A percentile compares a stretch with the other conserved stretches of the same genome.
Evolutionary conservation across 2,797 vertebrate genomes (phyloP).

Genomic region (Characodon lateralis): DNA sequence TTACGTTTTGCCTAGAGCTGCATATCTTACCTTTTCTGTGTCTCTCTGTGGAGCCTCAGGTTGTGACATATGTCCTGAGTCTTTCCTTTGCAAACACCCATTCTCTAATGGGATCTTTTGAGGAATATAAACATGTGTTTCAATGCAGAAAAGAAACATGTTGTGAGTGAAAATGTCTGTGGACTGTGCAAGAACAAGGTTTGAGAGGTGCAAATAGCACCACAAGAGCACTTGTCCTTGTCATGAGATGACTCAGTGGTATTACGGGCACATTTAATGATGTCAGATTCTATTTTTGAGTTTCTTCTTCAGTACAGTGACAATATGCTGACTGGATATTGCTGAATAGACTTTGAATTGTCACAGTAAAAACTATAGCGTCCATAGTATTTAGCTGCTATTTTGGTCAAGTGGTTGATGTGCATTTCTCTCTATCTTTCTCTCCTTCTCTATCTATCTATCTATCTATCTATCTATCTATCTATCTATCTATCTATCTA

Average conservation of each 20-base stretch:
- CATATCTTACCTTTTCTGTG: background rate
- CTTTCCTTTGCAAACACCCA: background rate
- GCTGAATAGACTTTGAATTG: background rate
- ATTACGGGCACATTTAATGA: background rate
- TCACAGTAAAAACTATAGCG: background rate
- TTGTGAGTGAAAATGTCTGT: background rate
- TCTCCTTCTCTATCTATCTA: too few species aligned
- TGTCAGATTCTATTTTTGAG: background rate
- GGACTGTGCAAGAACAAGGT: background rate
- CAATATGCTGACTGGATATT: background rate
- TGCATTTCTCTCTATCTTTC: background rate
- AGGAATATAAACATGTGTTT: background rate
- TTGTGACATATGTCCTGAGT: background rate
- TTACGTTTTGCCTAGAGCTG: background rate
- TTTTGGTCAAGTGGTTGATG: background rate
- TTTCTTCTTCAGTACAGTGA: background rate
- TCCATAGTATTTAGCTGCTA: background rate
- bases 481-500: too few species aligned
- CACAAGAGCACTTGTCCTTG: background rate
- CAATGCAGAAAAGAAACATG: background rate
- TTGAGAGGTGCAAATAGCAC: background rate
- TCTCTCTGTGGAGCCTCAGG: background rate
- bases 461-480: too few species aligned
- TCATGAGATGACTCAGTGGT: background rate
- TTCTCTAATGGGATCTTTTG: background rate